Percentiles rank a stretch among this genome's conserved stretches.
Evolutionary conservation across 2,113 vertebrate genomes (phyloP).

Genomic region (rabbit (Oryctolagus cuniculus)): mOryCun1.1 NC_091453.1:75561001-75561500

Average conservation of each 20-base stretch:
- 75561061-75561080: background rate
- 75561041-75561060: background rate
- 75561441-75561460: conserved; percentile 18
- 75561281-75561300: background rate
- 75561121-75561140: conserved; percentile 40
- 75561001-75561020: conserved; percentile 30
- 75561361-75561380: conserved; percentile 48
- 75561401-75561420: conserved; percentile 56
- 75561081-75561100: background rate
- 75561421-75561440: background rate
- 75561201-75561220: background rate
- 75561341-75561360: background rate
- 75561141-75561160: background rate
- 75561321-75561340: conserved; percentile 39
- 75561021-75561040: conserved; percentile 40
- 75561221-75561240: background rate
- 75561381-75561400: conserved; percentile 31
- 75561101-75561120: conserved; percentile 43
- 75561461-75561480: background rate
- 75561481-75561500: background rate
- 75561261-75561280: background rate
- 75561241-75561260: background rate
- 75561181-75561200: conserved; percentile 1
- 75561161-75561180: background rate
- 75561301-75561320: conserved; percentile 3